Evolutionary conservation across 53 echinoderm and acorn worm species (phyloP).

Genomic region (Mesocentrotus franciscanus): DNA sequence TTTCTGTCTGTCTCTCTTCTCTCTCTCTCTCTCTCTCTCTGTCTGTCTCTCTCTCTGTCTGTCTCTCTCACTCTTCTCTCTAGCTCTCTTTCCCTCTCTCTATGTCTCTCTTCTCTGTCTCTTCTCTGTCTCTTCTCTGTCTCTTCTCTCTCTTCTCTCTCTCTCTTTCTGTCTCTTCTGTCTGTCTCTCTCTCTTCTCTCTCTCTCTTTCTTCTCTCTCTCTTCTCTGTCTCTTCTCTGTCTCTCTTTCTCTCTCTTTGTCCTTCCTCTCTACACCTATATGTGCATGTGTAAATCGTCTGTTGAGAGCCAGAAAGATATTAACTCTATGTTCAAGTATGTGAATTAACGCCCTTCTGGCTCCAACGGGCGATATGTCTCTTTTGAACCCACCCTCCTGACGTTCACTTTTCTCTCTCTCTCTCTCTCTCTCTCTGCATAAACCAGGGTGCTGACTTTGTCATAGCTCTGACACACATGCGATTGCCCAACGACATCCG

Average conservation of each 20-base stretch:
- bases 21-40: too few relatives aligned
- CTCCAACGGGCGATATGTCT: too few relatives aligned
- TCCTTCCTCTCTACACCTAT: neutral
- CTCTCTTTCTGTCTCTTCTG: neutral
- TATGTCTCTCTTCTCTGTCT: neutral
- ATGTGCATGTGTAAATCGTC: too few relatives aligned
- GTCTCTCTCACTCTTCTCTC: too few relatives aligned
- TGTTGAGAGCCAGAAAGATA: too few relatives aligned
- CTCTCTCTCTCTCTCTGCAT: neutral
- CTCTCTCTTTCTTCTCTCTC: neutral
- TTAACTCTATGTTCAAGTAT: too few relatives aligned
- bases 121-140: neutral
- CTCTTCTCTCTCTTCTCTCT: neutral
- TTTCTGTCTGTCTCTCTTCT: too few relatives aligned
- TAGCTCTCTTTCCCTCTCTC: neutral
- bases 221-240: neutral
- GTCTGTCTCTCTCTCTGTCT: too few relatives aligned
- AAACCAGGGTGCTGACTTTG: constrained; percentile 83
- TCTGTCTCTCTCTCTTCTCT: neutral
- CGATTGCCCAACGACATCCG: constrained; percentile 85
- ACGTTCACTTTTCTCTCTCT: neutral
- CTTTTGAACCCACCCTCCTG: neutral
- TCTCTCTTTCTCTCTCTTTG: neutral
- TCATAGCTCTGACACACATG: constrained; percentile 93
- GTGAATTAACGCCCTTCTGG: too few relatives aligned